phyloP scores from a whole-genome alignment of 2,888 invertebrate genomes.

The Campoletis raptor region DNA sequence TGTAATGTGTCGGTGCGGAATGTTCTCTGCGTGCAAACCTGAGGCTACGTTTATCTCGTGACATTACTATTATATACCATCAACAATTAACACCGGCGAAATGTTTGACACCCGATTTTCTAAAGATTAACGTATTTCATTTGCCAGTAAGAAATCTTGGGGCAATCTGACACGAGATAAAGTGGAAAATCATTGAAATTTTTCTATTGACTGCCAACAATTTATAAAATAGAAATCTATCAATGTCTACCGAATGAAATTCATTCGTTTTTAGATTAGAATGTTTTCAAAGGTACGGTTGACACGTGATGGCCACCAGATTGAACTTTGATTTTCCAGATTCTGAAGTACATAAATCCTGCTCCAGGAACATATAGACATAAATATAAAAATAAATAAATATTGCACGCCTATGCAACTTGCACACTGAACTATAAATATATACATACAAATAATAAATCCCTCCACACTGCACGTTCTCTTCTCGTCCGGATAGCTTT shows the following conservation, averaged over 20 bases:
- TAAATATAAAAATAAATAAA: conserved; percentile 2
- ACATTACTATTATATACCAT: conserved; percentile 24
- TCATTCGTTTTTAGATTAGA: not conserved
- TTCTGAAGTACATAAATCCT: not conserved
- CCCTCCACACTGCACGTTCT: conserved; percentile 1
- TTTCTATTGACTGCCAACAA: not conserved
- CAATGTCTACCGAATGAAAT: not conserved
- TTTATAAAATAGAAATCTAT: not conserved
- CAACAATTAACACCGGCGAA: conserved; percentile 7
- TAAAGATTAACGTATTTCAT: not conserved
- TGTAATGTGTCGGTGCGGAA: conserved; percentile 32
- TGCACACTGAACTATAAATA: not conserved
- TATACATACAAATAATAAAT: conserved; percentile 2
- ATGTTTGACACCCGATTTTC: conserved; percentile 10
- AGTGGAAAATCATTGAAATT: not conserved
- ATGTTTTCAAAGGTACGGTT: not conserved
- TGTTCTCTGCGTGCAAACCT: conserved; percentile 2
- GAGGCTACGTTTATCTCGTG: conserved; percentile 23
- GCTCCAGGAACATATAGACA: not conserved
- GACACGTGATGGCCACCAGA: not conserved
- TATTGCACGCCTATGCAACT: not conserved
- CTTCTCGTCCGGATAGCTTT: not conserved
- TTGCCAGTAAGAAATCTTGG: not conserved
- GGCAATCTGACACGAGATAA: not conserved
- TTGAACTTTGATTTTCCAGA: not conserved